These are phyloP conservation scores for Caiman crocodilus DNA, from an alignment of 2,797 vertebrate genomes.

Conservation along the genomic window DNA sequence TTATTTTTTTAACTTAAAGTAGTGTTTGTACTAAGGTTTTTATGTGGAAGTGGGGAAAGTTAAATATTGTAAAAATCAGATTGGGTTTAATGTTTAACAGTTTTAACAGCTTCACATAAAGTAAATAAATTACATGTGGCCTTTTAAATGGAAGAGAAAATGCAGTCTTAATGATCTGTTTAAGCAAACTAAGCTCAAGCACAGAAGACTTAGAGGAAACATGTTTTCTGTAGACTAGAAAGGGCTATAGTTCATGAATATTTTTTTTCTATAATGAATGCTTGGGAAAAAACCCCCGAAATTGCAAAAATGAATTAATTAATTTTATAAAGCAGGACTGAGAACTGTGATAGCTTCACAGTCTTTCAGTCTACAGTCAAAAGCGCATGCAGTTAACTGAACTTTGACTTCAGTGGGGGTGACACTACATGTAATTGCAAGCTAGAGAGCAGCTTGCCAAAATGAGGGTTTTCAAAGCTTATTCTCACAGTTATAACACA, in stretches of 20 bases:
- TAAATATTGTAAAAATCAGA: conserved; percentile 14
- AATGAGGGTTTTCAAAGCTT: not conserved
- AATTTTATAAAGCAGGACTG: not conserved
- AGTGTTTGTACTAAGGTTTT: not conserved
- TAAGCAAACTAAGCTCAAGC: not conserved
- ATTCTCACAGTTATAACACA: not conserved
- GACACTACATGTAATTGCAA: not conserved
- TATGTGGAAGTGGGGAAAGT: not conserved
- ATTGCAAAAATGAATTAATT: not conserved
- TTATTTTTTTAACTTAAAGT: not conserved
- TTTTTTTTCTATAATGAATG: not conserved
- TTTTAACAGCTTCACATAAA: not conserved
- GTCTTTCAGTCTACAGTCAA: not conserved
- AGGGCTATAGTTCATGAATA: not conserved
- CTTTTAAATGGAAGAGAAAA: conserved; percentile 2
- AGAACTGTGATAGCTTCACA: not conserved
- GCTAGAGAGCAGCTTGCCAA: not conserved
- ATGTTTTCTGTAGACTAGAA: not conserved
- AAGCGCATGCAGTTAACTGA: not conserved
- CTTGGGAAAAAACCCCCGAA: not conserved
- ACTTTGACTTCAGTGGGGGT: not conserved
- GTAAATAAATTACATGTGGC: not conserved
- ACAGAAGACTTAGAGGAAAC: not conserved
- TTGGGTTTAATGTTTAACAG: conserved; percentile 58
- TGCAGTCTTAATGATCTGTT: rapidly evolving